These are phyloP conservation scores for Tinamus guttatus DNA, from an alignment of 2,113 vertebrate genomes.

Conservation along the genomic window DNA sequence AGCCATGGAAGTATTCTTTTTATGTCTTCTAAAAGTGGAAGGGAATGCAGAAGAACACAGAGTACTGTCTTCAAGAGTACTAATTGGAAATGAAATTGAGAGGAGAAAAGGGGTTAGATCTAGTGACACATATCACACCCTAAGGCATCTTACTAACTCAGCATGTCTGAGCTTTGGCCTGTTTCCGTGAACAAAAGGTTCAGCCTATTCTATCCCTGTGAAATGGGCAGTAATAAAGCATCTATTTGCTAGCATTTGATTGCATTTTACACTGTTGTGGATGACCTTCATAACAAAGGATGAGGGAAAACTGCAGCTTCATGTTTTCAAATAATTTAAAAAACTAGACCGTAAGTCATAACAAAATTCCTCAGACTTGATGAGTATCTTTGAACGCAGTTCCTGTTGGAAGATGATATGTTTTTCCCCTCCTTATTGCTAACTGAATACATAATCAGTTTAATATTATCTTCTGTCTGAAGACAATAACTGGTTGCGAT, in stretches of 20 bases:
- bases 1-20: conserved; percentile 32
- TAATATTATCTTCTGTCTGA: conserved; percentile 24
- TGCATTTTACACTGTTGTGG: not conserved
- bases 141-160: not conserved
- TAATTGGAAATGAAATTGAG: not conserved
- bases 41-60: not conserved
- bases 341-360: not conserved
- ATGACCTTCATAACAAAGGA: not conserved
- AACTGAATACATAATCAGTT: not conserved
- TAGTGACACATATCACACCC: not conserved
- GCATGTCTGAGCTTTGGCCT: not conserved
- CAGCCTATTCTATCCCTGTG: not conserved
- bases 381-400: not conserved
- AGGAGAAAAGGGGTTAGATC: not conserved
- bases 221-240: not conserved
- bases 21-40: conserved; percentile 38
- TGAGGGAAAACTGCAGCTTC: not conserved
- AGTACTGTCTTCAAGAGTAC: not conserved
- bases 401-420: not conserved
- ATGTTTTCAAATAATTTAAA: not conserved
- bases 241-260: not conserved
- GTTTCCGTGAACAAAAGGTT: not conserved
- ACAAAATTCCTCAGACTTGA: not conserved
- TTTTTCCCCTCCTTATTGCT: not conserved
- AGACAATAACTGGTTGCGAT: not conserved